A percentile compares a stretch with the other conserved stretches of the same genome.
These are phyloP conservation scores for Neodiprion fabricii DNA, from an alignment of 1,140 invertebrate genomes.

Conservation along the genomic window DNA sequence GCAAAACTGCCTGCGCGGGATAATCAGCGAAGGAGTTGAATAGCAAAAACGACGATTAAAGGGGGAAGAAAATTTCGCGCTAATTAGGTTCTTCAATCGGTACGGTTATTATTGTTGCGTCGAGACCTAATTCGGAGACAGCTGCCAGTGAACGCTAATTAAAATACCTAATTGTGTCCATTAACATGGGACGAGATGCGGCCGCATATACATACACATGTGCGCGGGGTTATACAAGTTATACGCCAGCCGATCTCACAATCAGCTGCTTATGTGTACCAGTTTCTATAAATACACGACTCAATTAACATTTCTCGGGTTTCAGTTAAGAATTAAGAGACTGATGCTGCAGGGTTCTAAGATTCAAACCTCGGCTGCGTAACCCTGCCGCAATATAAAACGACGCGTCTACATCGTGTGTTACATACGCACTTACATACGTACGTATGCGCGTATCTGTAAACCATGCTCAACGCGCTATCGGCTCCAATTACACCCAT, in stretches of 20 bases:
- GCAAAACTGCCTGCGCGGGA: no score
- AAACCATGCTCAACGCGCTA: background rate
- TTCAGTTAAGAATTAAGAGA: constrained; percentile 10
- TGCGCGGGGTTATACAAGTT: constrained; percentile 24
- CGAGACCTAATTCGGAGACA: constrained; percentile 56
- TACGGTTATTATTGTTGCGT: constrained; percentile 58
- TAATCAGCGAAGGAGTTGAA: no score
- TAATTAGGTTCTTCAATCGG: constrained; percentile 60
- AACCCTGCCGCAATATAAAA: no score
- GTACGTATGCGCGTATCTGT: background rate
- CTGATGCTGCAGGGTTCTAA: background rate
- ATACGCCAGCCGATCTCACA: constrained; percentile 39
- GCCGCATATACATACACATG: constrained; percentile 44
- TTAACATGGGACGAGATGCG: constrained; percentile 57
- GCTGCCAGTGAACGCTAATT: constrained; percentile 57
- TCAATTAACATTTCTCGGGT: constrained; percentile 46
- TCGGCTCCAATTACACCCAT: background rate
- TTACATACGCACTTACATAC: no score
- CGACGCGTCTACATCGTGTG: no score
- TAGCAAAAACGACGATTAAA: no score
- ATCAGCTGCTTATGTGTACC: constrained; percentile 30
- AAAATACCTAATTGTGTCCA: constrained; percentile 62
- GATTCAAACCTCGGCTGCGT: background rate
- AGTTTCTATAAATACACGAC: constrained; percentile 39
- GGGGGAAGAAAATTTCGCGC: constrained; percentile 23